These are phyloP conservation scores for Leistus spinibarbis DNA, from an alignment of 2,888 invertebrate species.

Conservation along the genomic window DNA sequence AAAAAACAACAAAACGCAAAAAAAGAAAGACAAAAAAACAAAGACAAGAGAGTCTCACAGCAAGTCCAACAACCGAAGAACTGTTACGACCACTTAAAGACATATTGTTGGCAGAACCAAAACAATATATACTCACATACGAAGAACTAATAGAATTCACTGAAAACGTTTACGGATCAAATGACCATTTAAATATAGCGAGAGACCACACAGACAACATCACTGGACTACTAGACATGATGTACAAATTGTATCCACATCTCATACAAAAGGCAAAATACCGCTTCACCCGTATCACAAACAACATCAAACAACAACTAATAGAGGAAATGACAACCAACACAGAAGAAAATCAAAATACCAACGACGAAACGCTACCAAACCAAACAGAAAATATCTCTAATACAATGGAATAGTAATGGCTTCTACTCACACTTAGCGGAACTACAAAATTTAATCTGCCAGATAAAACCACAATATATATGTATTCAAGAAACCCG, in stretches of 20 bases:
- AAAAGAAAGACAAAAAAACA: too few relatives aligned
- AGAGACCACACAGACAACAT: too few relatives aligned
- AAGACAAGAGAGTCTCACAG: neutral
- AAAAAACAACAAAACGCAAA: too few relatives aligned
- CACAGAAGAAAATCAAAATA: too few relatives aligned
- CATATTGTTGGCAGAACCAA: neutral
- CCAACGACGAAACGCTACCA: too few relatives aligned
- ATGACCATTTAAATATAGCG: too few relatives aligned
- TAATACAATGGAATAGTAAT: conserved; percentile 21
- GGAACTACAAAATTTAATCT: neutral
- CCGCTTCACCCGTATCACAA: neutral
- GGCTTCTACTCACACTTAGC: conserved; percentile 8
- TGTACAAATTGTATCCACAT: neutral
- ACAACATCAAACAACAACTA: neutral
- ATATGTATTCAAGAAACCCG: conserved; percentile 8
- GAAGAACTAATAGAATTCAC: too few relatives aligned
- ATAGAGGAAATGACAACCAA: too few relatives aligned
- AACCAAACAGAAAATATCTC: too few relatives aligned
- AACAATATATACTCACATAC: too few relatives aligned
- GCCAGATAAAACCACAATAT: neutral
- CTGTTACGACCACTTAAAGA: neutral
- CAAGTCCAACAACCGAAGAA: neutral
- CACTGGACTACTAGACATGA: neutral
- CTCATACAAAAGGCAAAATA: neutral
- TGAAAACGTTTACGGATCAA: too few relatives aligned